phyloP scores from a whole-genome alignment of 1,140 invertebrate species.

The Brachionus manjavacas region DNA sequence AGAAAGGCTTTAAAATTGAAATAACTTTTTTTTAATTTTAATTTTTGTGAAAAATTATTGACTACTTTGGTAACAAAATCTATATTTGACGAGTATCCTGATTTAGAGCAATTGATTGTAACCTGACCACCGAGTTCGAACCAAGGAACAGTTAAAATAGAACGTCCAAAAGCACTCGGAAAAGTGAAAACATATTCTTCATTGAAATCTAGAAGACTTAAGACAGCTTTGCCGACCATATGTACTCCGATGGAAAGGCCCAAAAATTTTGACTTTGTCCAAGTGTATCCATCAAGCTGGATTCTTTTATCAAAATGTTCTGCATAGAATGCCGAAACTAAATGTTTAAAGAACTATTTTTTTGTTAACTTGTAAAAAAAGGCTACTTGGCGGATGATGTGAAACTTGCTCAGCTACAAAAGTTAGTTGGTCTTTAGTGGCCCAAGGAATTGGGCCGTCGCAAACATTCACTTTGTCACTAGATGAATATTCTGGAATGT shows the following conservation, averaged over 20 bases:
- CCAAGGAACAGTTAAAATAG: conserved; percentile 54
- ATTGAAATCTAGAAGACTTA: conserved; percentile 58
- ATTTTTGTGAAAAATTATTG: background rate
- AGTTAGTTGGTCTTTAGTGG: conserved; percentile 50
- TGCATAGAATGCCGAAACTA: conserved; percentile 61
- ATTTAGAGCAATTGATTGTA: conserved; percentile 57
- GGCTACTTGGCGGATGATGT: conserved; percentile 54
- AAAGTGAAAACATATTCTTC: conserved; percentile 61
- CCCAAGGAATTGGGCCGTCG: conserved; percentile 54
- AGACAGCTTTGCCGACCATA: conserved; percentile 59
- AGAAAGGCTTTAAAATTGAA: conserved; percentile 56
- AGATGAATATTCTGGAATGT: conserved; percentile 40
- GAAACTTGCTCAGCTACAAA: conserved; percentile 59
- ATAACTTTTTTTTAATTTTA: background rate
- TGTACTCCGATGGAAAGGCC: conserved; percentile 61
- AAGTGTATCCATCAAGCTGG: conserved; percentile 60
- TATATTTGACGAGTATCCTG: conserved; percentile 59
- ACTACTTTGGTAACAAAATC: conserved; percentile 60
- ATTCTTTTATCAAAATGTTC: conserved; percentile 58
- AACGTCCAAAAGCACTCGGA: conserved; percentile 61
- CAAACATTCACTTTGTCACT: conserved; percentile 7
- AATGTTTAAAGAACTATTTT: background rate
- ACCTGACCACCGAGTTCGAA: conserved; percentile 61
- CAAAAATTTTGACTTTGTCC: conserved; percentile 62
- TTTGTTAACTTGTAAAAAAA: conserved; percentile 44